phyloP scores from a whole-genome alignment of 1,140 invertebrate species.

The Oscheius sp. region DNA sequence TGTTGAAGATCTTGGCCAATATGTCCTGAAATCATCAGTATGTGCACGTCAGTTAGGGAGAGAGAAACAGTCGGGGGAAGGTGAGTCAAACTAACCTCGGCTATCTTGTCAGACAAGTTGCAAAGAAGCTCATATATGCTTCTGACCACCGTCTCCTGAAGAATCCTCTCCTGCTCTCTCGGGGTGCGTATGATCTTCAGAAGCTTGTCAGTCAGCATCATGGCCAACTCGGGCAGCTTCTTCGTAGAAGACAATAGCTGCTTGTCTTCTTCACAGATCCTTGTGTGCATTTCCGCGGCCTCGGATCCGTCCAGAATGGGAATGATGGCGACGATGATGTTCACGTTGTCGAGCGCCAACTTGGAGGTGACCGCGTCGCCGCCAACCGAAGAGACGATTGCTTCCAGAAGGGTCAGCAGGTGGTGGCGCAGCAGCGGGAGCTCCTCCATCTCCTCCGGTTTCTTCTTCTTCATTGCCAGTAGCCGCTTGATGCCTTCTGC shows the following conservation, averaged over 20 bases:
- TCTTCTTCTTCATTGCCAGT: not conserved
- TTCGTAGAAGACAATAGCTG: not conserved
- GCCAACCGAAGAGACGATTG: not conserved
- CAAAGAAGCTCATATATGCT: not conserved
- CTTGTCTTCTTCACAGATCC: not conserved
- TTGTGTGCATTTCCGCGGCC: not conserved
- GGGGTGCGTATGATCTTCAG: not conserved
- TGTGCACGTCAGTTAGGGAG: too few species aligned
- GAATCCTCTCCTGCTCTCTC: not conserved
- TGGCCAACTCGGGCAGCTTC: not conserved
- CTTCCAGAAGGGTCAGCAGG: not conserved
- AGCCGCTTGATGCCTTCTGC: not conserved
- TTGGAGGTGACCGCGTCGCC: not conserved
- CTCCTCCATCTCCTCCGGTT: not conserved
- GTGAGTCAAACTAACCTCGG: too few species aligned
- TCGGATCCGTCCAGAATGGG: not conserved
- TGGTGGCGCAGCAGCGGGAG: not conserved
- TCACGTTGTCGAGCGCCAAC: not conserved
- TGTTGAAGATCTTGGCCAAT: not conserved
- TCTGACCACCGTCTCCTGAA: not conserved
- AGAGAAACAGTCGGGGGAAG: too few species aligned
- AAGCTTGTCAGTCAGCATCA: not conserved
- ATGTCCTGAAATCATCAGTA: too few species aligned
- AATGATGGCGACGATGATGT: not conserved
- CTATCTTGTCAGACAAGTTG: not conserved